These are phyloP conservation scores for Loris lydekkerianus DNA, from an alignment of 2,797 vertebrate species.

Conservation along the genomic window DNA sequence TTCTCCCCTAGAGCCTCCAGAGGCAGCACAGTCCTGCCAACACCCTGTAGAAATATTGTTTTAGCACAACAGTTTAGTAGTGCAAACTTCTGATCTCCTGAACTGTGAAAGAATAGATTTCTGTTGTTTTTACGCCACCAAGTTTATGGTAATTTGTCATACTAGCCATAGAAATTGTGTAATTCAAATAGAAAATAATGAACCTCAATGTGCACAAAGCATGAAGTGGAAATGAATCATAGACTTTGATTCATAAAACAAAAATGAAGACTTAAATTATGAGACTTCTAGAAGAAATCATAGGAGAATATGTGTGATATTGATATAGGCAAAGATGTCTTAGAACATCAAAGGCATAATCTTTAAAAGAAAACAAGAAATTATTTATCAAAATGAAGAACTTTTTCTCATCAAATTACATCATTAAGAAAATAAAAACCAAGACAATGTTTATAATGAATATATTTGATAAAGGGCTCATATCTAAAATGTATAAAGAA, in stretches of 20 bases:
- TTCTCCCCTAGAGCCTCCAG: background rate
- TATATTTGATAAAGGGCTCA: background rate
- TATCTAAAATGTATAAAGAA: background rate
- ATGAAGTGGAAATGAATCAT: no score
- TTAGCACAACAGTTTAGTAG: background rate
- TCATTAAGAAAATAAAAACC: no score
- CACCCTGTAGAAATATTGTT: background rate
- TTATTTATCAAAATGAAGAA: no score
- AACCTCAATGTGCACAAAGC: background rate
- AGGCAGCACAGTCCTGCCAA: background rate
- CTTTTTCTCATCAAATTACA: no score
- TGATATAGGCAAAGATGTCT: no score
- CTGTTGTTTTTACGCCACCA: background rate
- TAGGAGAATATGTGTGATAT: no score
- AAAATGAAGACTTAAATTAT: no score
- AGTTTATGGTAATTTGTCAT: background rate
- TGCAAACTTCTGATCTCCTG: background rate
- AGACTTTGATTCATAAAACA: no score
- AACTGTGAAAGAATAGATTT: background rate
- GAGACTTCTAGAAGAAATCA: no score
- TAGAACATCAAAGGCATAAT: no score
- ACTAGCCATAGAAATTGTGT: background rate
- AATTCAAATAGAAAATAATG: background rate
- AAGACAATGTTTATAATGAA: no score
- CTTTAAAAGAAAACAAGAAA: no score